A percentile compares a stretch with the other conserved stretches of the same genome.
These are phyloP conservation scores for Ctenicera cuprea DNA, from an alignment of 2,888 invertebrate genomes.

Conservation along the genomic window DNA sequence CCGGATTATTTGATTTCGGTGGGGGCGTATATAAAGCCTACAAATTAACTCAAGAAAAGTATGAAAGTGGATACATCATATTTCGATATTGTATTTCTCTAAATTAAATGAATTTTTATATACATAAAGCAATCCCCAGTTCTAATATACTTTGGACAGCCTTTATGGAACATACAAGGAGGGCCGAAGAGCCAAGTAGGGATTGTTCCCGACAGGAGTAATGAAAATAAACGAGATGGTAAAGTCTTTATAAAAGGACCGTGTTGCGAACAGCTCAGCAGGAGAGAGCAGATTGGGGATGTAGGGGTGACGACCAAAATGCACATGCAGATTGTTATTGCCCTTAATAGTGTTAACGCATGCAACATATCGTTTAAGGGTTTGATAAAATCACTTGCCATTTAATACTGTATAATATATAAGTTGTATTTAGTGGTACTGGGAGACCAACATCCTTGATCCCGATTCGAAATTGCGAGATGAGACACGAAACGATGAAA, in stretches of 20 bases:
- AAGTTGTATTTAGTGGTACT: background rate
- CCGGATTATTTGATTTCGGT: background rate
- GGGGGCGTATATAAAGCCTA: background rate
- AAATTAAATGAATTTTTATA: background rate
- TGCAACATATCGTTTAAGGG: conserved; percentile 35
- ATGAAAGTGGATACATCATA: background rate
- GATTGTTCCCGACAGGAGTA: conserved; percentile 52
- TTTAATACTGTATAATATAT: background rate
- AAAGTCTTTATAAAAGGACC: conserved; percentile 53
- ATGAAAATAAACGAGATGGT: conserved; percentile 55
- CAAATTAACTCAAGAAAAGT: background rate
- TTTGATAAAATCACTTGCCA: background rate
- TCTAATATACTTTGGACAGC: conserved; percentile 39
- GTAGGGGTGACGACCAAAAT: conserved; percentile 35
- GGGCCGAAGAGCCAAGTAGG: conserved; percentile 47
- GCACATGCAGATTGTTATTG: conserved; percentile 38
- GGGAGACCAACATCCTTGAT: too few relatives aligned
- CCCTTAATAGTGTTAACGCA: conserved; percentile 39
- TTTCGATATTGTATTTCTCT: background rate
- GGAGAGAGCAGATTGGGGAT: conserved; percentile 40
- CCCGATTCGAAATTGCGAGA: background rate
- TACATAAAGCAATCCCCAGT: background rate
- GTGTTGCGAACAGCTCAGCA: conserved; percentile 51
- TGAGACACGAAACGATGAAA: too few relatives aligned
- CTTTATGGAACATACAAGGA: conserved; percentile 38